Percentiles rank a stretch among this genome's conserved stretches.
Conservation (phyloP, 2,888 invertebrate genomes). For the Parnassius smintheus region DNA sequence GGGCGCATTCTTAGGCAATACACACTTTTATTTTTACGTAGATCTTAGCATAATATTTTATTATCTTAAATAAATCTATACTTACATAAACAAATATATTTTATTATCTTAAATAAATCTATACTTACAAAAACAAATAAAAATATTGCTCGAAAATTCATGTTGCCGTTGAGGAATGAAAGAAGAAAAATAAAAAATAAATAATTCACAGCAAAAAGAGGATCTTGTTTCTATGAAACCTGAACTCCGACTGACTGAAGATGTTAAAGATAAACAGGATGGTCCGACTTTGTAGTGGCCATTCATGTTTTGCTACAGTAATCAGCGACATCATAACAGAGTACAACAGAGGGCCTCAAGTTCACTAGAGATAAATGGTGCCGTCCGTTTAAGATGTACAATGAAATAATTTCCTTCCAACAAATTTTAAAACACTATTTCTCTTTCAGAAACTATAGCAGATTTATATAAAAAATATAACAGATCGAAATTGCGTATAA, state of each 20-base stretch:
- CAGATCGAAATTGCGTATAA: no score
- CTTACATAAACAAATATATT: slow-evolving; percentile 22
- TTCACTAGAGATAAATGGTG: no score
- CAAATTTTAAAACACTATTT: no score
- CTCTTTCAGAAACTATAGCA: no score
- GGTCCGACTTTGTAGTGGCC: slow-evolving; percentile 50
- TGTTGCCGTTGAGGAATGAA: slow-evolving; percentile 30
- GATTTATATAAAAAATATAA: no score
- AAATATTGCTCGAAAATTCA: slow-evolving; percentile 51
- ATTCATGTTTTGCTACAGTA: slow-evolving; percentile 48
- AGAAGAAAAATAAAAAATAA: background rate
- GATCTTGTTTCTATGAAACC: slow-evolving; percentile 43
- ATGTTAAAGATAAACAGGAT: slow-evolving; percentile 59
- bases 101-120: background rate
- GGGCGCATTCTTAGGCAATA: no score
- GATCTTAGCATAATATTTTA: no score
- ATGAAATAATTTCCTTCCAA: no score
- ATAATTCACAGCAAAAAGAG: background rate
- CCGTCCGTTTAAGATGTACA: no score
- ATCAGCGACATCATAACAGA: slow-evolving; percentile 28
- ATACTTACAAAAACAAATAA: slow-evolving; percentile 21
- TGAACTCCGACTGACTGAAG: slow-evolving; percentile 47
- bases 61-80: background rate
- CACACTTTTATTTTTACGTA: no score
- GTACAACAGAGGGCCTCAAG: slow-evolving; percentile 41